Evolutionary conservation across 2,113 vertebrate species (phyloP), one percentile per base, ranked within the genome.

Genomic region (Onychostoma macrolepis): DNA sequence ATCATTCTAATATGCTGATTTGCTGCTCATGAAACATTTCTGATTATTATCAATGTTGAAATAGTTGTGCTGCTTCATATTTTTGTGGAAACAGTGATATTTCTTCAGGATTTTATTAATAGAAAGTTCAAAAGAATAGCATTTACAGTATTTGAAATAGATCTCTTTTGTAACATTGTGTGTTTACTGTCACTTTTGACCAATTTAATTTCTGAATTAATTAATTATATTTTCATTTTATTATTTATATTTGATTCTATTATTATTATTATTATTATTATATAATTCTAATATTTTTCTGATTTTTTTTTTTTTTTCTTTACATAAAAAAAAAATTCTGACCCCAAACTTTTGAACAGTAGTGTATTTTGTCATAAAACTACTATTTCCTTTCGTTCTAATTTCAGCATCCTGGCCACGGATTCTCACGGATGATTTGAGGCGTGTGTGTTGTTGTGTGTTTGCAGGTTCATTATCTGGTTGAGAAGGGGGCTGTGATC

Each of bases 401-500:
- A 4, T 9, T 19, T 36, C 15, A 36, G 6, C 30, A 36, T 33
- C 13, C 4, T 5, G 1, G 12, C 63, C 4, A 4, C 26, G 21
- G 53, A 19, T 58, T 65, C 3, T 12, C n/a, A 10, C 10, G 36
- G 33, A 38, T 75, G 72, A 75, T 75, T 1, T 75, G 38, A 81
- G 43, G 45, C 24, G 6, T 36, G 7, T 75, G 63, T 81, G 58
- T 58, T 50, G 4, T 15, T 50, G 41, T 41, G 72, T 86, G 12
- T 81, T 6, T 76, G 5, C 86, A 99, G 98, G 98, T 99, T 89
- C 97, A 98, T 93, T 99, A 98, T 90, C 93, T 99, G 92, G 97
- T 99, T n/a, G 98, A 99, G 87, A 96, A 96, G 84, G 98, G 98
- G 89, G 98, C 98, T 0, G 94, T 96, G 94, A 98, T 99, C 0